Conservation (phyloP, 2,113 vertebrate species). For the Trichechus manatus region DNA sequence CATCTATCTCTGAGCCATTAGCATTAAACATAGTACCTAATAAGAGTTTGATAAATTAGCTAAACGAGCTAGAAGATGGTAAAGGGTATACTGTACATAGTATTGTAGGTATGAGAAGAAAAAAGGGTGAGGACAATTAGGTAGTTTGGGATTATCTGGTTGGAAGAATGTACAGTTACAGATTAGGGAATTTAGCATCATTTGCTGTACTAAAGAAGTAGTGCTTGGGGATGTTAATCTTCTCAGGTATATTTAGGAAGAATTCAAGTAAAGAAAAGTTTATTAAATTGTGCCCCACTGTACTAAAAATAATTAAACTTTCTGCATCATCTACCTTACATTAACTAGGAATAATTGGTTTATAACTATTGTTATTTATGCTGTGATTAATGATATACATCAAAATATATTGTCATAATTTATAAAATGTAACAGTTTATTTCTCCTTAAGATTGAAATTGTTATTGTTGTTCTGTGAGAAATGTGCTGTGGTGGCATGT, state of each 20-base stretch:
- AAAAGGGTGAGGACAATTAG: neutral
- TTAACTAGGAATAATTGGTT: neutral
- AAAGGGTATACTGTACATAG: neutral
- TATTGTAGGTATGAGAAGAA: neutral
- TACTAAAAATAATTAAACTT: neutral
- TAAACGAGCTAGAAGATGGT: neutral
- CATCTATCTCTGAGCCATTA: neutral
- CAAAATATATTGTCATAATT: neutral
- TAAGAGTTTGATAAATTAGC: neutral
- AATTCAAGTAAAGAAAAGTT: neutral
- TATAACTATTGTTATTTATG: conserved; percentile 3
- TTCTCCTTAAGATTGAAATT: neutral
- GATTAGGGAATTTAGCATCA: neutral
- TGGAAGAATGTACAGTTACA: neutral
- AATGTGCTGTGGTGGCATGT: no score
- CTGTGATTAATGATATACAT: neutral
- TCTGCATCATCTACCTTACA: neutral
- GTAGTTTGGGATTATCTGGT: neutral
- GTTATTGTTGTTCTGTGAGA: neutral
- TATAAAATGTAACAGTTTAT: neutral
- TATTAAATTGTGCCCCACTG: neutral
- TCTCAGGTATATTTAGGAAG: neutral
- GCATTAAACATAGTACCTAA: neutral
- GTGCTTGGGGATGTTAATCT: neutral
- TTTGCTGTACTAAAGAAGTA: neutral